Evolutionary conservation across 2,888 invertebrate species (phyloP).

Genomic region (Ormyrus labotus): DNA sequence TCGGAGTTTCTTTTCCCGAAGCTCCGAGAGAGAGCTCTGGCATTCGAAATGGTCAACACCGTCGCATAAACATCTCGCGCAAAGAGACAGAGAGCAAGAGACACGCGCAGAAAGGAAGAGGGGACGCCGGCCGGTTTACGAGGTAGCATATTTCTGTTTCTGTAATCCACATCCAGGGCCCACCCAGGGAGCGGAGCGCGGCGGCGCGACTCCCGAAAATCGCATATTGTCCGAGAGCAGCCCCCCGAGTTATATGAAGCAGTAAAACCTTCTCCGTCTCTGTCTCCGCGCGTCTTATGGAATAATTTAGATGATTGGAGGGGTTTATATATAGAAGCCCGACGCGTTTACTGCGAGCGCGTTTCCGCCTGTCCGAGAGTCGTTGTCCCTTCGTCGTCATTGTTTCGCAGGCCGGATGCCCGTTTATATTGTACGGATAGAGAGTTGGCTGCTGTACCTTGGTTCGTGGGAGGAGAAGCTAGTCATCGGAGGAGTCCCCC

Average conservation of each 20-base stretch:
- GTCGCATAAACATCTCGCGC: constrained; percentile 61
- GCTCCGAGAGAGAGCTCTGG: constrained; percentile 19
- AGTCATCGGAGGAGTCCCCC: constrained; percentile 48
- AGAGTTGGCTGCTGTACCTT: constrained; percentile 34
- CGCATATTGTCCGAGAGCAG: constrained; percentile 70
- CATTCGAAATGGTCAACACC: constrained; percentile 39
- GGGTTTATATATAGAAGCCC: constrained; percentile 57
- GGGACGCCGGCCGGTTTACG: constrained; percentile 67
- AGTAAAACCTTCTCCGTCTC: constrained; percentile 50
- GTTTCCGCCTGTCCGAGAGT: constrained; percentile 13
- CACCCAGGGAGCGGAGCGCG: constrained; percentile 60
- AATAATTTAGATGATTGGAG: constrained; percentile 74
- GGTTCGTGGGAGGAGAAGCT: constrained; percentile 28
- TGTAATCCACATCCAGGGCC: constrained; percentile 61
- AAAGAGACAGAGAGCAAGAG: constrained; percentile 40
- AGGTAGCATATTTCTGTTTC: constrained; percentile 75
- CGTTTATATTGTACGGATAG: not conserved
- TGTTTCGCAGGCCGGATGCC: constrained; percentile 48
- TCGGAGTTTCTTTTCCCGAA: no score
- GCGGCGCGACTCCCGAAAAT: constrained; percentile 65
- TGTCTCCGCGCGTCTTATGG: constrained; percentile 66
- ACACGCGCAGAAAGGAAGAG: constrained; percentile 53
- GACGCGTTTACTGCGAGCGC: constrained; percentile 60
- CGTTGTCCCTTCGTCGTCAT: constrained; percentile 55
- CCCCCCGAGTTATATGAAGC: constrained; percentile 69